phyloP scores from a whole-genome alignment of 2,113 vertebrate genomes.

The Mustela lutreola region DNA sequence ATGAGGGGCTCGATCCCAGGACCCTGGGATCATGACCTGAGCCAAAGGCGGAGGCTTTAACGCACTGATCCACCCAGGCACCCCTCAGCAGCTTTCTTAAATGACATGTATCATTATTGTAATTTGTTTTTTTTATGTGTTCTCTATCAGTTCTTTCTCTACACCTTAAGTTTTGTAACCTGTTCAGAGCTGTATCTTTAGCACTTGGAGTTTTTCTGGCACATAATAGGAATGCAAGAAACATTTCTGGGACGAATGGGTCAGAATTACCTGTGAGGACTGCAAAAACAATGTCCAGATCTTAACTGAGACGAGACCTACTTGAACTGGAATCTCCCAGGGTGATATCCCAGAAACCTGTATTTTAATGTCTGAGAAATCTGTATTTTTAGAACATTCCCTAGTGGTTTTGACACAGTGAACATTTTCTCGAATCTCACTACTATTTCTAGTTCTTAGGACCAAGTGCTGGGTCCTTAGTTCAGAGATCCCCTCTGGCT shows the following conservation, averaged over 20 bases:
- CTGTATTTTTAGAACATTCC: neutral
- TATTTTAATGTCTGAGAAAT: conserved; percentile 16
- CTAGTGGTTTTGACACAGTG: neutral
- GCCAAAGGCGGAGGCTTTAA: too few relatives aligned
- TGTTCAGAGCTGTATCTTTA: too few relatives aligned
- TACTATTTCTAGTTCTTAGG: neutral
- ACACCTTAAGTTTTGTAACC: too few relatives aligned
- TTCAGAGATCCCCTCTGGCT: neutral
- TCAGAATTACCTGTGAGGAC: neutral
- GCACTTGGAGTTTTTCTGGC: too few relatives aligned
- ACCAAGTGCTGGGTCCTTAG: neutral
- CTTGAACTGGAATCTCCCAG: neutral
- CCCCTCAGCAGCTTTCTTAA: too few relatives aligned
- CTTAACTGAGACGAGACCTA: conserved; percentile 5
- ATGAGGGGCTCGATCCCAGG: too few relatives aligned
- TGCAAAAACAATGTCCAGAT: conserved; percentile 2
- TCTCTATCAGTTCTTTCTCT: too few relatives aligned
- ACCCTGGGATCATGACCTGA: too few relatives aligned
- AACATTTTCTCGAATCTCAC: neutral
- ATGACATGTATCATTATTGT: too few relatives aligned
- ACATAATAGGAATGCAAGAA: neutral
- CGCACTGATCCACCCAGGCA: too few relatives aligned
- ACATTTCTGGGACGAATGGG: neutral
- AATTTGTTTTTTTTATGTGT: too few relatives aligned
- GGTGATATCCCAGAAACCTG: neutral